Evolutionary conservation across 2,888 invertebrate genomes (phyloP).

Genomic region (Lasioglossum morio): DNA sequence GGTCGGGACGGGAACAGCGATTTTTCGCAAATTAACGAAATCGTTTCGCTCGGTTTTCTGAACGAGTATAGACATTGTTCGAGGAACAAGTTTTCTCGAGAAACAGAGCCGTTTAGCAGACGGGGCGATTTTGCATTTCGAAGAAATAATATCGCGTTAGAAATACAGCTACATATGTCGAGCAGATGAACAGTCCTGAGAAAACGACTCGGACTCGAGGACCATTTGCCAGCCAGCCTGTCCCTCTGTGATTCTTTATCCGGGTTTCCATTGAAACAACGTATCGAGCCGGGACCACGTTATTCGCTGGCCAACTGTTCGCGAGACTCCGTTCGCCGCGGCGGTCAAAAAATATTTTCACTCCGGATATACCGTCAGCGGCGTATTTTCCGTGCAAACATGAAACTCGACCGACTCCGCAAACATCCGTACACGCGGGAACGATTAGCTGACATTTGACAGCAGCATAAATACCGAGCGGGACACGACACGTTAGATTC

Average conservation of each 20-base stretch:
- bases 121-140: neutral
- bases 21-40: no score
- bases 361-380: neutral
- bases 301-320: neutral
- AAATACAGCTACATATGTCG: neutral
- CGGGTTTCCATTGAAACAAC: slow-evolving; percentile 10
- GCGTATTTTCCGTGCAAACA: slow-evolving; percentile 14
- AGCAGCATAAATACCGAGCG: neutral
- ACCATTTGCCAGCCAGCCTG: neutral
- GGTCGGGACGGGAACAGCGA: no score
- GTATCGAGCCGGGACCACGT: neutral
- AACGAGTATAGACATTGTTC: neutral
- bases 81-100: neutral
- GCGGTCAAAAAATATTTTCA: neutral
- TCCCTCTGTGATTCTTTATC: slow-evolving; percentile 14
- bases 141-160: neutral
- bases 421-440: neutral
- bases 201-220: neutral
- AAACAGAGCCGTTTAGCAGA: neutral
- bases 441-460: slow-evolving; percentile 18
- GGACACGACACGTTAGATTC: neutral
- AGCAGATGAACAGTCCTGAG: neutral
- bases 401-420: neutral
- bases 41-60: no score
- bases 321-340: neutral